Conservation (phyloP, 1,140 invertebrate species). For the Heliothis subflexa region DNA sequence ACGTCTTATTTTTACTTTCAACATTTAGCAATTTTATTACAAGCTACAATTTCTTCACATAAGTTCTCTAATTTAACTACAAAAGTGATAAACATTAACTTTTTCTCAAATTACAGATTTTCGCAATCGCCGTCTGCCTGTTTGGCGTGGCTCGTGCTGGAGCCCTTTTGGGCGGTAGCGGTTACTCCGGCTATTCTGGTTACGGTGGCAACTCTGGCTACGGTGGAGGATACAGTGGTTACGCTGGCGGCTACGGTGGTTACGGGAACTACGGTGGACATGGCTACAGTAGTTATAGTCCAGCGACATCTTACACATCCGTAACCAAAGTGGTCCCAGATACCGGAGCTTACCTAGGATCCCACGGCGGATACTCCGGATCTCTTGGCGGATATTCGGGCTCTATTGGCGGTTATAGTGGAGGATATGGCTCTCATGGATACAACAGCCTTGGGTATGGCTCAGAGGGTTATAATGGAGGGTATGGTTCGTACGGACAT, state of each 20-base stretch:
- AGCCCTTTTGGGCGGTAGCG: slow-evolving; percentile 38
- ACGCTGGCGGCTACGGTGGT: background rate
- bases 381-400: slow-evolving; percentile 1
- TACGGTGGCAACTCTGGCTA: background rate
- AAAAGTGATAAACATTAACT: background rate
- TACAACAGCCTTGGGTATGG: slow-evolving; percentile 41
- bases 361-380: background rate
- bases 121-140: slow-evolving; percentile 51
- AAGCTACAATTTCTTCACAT: no score
- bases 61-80: no score
- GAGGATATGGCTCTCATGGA: slow-evolving; percentile 42
- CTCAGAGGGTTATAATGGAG: background rate
- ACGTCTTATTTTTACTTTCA: no score
- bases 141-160: slow-evolving; percentile 56
- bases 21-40: no score
- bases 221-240: slow-evolving; percentile 34
- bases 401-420: background rate
- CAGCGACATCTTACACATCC: slow-evolving; percentile 48
- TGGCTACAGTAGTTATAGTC: slow-evolving; percentile 1
- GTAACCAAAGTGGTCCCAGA: slow-evolving; percentile 49
- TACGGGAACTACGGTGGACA: background rate
- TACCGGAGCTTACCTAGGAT: slow-evolving; percentile 19
- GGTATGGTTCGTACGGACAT: background rate
- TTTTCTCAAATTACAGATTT: slow-evolving; percentile 47
- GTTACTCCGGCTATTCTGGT: slow-evolving; percentile 14